Percentiles rank a stretch among this genome's conserved stretches.
phyloP scores from a whole-genome alignment of 2,797 vertebrate genomes.

The Sebastes baramenuke region DNA sequence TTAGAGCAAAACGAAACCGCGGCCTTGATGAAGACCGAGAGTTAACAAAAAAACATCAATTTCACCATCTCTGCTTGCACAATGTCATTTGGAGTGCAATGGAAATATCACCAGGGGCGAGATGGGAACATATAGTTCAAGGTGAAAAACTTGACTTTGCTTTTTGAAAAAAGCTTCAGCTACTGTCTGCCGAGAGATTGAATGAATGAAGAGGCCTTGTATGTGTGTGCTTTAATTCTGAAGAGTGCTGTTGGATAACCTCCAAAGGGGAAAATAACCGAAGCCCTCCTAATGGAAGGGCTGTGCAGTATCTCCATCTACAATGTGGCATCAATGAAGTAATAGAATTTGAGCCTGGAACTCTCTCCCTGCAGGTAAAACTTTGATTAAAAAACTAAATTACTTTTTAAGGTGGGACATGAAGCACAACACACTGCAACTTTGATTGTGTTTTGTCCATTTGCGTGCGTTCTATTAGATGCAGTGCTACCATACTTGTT shows the following conservation, averaged over 20 bases:
- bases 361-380: not conserved
- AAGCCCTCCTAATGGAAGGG: not conserved
- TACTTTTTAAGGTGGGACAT: not conserved
- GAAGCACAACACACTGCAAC: not conserved
- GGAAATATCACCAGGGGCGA: constrained; percentile 34
- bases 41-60: not conserved
- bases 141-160: constrained; percentile 42
- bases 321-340: not conserved
- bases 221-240: constrained; percentile 20
- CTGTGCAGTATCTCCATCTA: not conserved
- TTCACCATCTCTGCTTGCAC: constrained; percentile 1
- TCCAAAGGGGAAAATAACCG: constrained; percentile 11
- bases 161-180: not conserved
- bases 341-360: not conserved
- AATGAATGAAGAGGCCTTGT: constrained; percentile 3
- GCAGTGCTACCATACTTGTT: not conserved
- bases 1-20: not conserved
- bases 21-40: not conserved
- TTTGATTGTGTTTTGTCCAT: not conserved
- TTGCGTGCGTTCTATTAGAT: not conserved
- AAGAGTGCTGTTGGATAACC: constrained; percentile 32
- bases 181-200: not conserved
- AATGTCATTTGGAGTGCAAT: constrained; percentile 32
- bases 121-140: constrained; percentile 32
- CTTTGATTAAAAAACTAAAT: not conserved